Percentiles rank a stretch among this genome's conserved stretches.
These are phyloP conservation scores for Cremastobaeus sp. DNA, from an alignment of 2,888 invertebrate genomes.

Conservation along the genomic window DNA sequence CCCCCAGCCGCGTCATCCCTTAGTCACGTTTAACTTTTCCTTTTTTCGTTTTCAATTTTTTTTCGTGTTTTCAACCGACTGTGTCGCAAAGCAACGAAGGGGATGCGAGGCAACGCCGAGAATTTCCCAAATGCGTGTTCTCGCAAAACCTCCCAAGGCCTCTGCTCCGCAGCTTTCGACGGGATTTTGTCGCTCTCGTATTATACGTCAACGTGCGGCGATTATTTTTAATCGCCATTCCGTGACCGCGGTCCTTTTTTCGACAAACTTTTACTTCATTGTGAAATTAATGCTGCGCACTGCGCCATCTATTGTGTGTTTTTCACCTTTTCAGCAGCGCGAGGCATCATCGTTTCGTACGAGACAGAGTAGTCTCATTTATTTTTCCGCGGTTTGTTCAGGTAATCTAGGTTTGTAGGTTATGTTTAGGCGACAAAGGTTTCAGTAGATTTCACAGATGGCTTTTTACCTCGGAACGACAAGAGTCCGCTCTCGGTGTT, in stretches of 20 bases:
- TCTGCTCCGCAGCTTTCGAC: conserved; percentile 25
- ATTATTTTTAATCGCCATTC: conserved; percentile 35
- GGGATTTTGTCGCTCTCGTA: conserved; percentile 36
- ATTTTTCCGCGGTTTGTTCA: no score
- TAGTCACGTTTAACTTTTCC: conserved; percentile 16
- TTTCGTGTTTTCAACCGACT: conserved; percentile 32
- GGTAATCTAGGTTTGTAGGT: no score
- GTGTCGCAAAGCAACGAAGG: conserved; percentile 33
- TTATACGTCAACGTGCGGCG: conserved; percentile 23
- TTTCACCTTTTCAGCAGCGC: no score
- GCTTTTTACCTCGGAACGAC: no score
- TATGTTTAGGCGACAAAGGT: no score
- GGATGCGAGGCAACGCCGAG: conserved; percentile 17
- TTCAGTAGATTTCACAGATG: no score
- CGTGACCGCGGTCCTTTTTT: background rate
- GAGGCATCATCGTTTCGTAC: no score
- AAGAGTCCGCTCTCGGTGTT: no score
- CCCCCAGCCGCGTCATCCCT: conserved; percentile 21
- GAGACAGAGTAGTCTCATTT: no score
- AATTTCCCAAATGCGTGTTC: conserved; percentile 31
- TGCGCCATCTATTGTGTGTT: no score
- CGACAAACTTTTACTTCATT: background rate
- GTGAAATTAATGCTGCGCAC: conserved; percentile 10
- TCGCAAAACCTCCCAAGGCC: conserved; percentile 20
- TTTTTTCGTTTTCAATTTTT: conserved; percentile 7